Evolutionary conservation across 2,113 vertebrate genomes (phyloP), one percentile per base, ranked within the genome.

Genomic region (Ophthalmotilapia sp.): DNA sequence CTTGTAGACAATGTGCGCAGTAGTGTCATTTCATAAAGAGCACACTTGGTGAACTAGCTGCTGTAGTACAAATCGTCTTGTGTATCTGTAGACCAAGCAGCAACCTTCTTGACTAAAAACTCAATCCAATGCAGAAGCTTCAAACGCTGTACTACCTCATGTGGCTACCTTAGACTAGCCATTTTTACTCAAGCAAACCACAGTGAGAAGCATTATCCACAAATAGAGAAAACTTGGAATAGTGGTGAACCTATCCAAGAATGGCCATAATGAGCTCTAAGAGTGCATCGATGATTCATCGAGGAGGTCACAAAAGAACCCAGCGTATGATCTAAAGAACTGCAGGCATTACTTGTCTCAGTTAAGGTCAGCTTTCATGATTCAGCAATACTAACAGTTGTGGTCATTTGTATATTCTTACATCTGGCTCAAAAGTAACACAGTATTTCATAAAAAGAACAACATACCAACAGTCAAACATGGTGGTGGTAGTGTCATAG

Each of bases 11-110:
- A 51, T 77, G 15, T 51, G 45, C 1, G 7, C 51, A 81, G 31
- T 91, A 33, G 86, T 88, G 77, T 85, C 3, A 83, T 92, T 89
- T 81, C 51, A 33, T 58, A 88, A 91, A 91, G 85, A 91, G 85
- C 75, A 89, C 23, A 80, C 82, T 88, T 79, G 87, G 9, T 86
- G 45, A 90, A 23, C 56, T 45, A 70, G 86, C 77, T 55, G 10
- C n/a, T 84, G 55, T 85, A 13, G 65, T 21, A 62, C 8, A 81
- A 45, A 85, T 77, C 4, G 3, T 56, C 15, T 33, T 83, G 40
- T 26, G 26, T 26, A 65, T n/a, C 60, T 65, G 73, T 36, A 53
- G 23, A 68, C 17, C 21, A 58, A 79, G 10, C 42, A 51, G 9
- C 73, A 51, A 33, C 26, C 13, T 77, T 77, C 42, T 77, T 49